A percentile compares a stretch with the other conserved stretches of the same genome.
Conservation (phyloP, 2,113 vertebrate species). For the Fukomys damarensis region DNA sequence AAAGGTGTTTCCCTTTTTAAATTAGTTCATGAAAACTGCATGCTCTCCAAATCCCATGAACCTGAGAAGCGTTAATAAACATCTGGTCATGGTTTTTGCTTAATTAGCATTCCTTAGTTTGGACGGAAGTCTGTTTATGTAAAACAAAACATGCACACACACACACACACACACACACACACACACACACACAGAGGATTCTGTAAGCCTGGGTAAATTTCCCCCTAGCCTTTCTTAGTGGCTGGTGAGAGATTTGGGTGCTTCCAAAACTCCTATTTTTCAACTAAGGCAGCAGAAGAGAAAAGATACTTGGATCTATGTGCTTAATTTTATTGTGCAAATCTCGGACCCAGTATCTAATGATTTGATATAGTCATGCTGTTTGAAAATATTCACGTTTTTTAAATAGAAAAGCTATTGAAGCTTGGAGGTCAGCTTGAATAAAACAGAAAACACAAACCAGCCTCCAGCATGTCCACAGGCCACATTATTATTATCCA, state of each 20-base stretch:
- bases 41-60: slow-evolving; percentile 88
- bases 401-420: slow-evolving; percentile 75
- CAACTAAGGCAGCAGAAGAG: slow-evolving; percentile 74
- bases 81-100: slow-evolving; percentile 89
- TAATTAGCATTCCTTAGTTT: slow-evolving; percentile 88
- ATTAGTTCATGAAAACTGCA: slow-evolving; percentile 87
- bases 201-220: slow-evolving; percentile 71
- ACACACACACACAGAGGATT: neutral
- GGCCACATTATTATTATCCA: slow-evolving; percentile 83
- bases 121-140: slow-evolving; percentile 86
- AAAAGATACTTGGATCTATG: slow-evolving; percentile 73
- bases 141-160: slow-evolving; percentile 79
- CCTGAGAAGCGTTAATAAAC: slow-evolving; percentile 90
- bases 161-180: accelerated
- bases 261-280: slow-evolving; percentile 78
- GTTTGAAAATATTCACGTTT: slow-evolving; percentile 67
- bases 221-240: slow-evolving; percentile 65
- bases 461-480: slow-evolving; percentile 47
- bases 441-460: slow-evolving; percentile 61
- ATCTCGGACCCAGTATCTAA: slow-evolving; percentile 24
- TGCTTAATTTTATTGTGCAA: slow-evolving; percentile 73
- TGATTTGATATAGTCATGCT: neutral
- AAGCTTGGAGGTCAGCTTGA: slow-evolving; percentile 71
- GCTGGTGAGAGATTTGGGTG: slow-evolving; percentile 71
- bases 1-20: slow-evolving; percentile 89